Base-by-base conservation (phyloP, 2,888 invertebrate genomes). In the Papilio demoleus region DNA sequence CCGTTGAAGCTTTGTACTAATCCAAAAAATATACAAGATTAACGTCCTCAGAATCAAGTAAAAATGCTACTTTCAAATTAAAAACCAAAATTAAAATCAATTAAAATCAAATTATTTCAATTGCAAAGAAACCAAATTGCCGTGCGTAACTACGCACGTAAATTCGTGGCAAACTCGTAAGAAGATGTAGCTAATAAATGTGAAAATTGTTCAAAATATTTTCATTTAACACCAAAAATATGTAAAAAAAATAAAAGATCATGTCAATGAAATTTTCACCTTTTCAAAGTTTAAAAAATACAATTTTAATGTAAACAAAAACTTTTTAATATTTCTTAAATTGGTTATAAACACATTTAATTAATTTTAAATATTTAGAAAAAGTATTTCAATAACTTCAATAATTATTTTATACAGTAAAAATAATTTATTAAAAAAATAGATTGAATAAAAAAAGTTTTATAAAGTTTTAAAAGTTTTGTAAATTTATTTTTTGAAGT, bases 361-460 rank as follows among this genome's bases (percentile, higher is more conserved):
- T 8, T 31, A 5, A 56, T 14, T 31, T 56, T 1, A 53, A 12
- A 8, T n/a, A 8, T 31, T n/a, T 56, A 11, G 17, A 56, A 11
- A 24, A 17, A 17, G 24, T 31, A 31, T 14, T 17, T n/a, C 4
- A 0, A 8, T 56, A 17, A 56, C 31, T 31, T 9, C n/a, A 56
- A 56, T 8, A 27, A 56, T 11, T 22, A 27, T 60, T 66, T 11
- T 12, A 66, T 19, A 22, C 4, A 14, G 1, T 38, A 36, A 22
- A 36, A 36, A 47, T 6, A 59, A 38, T 24, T 50, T 53, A 66
- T 59, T 11, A n/a, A 5, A 12, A n/a, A 31, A n/a, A 53, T n/a
- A 70, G 63, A 73, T 79, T 76, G 74, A 80, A 78, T 79, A 81
- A 74, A 70, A 76, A 80, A 81, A 78, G 79, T 79, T 80, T 79